Base-by-base conservation (phyloP, 2,888 invertebrate species). In the Agapetus fuscipes region DNA sequence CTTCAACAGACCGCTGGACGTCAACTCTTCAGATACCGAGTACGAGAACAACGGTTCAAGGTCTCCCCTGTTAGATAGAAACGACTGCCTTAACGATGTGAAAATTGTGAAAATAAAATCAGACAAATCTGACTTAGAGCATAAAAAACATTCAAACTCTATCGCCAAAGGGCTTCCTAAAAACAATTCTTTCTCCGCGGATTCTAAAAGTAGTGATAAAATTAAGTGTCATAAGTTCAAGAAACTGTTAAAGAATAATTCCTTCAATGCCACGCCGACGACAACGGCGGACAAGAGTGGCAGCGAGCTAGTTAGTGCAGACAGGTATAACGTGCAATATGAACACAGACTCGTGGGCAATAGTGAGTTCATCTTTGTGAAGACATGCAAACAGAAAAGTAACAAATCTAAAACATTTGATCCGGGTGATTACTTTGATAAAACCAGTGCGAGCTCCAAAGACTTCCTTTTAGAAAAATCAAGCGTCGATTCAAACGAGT, bases 21-120 rank as follows among this genome's bases (percentile, higher is more conserved):
- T 61, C 45, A 58, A 66, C 2, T 69, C 69, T 12, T 78, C 78
- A 15, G 83, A 82, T 56, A 78, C 76, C 6, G 78, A 78, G 41
- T 77, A 71, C 47, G 79, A 79, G 54, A 80, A 80, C 53, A 77
- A 76, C 52, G 81, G 79, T 1, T 81, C 81, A 2, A 65, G 80
- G 24, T 83, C 82, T 1, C 83, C 83, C 0, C 57, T 83, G 37
- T 63, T 83, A 9, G 74, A 78, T 45, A 63, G 71, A 33, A 59
- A 66, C 2, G 55, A 58, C 35, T 54, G 64, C 11, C 46, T 55
- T 12, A 53, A 56, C 37, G 67, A 67, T 17, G 58, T 69, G 2
- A 58, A 68, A 48, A 60, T 71, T 32, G 63, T 71, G 6, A 54
- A 48, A 38, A 26, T 30, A 17, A 46, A 47, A 40, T 28, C 37